Conservation (phyloP, 2,113 vertebrate genomes). For the Chiloscyllium plagiosum region DNA sequence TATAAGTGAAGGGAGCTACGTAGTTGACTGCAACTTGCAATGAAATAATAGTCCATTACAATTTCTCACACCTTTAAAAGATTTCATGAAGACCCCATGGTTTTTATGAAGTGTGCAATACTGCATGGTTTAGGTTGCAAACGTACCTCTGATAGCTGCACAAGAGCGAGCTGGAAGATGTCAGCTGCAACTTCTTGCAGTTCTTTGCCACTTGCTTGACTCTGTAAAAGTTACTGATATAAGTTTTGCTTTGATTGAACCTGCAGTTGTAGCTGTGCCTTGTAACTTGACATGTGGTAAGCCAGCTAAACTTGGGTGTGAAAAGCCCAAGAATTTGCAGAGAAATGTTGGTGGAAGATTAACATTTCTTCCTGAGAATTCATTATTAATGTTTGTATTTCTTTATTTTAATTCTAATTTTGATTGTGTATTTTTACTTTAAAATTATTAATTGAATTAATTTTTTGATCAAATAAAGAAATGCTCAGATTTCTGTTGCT, state of each 20-base stretch:
- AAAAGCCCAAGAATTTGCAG: not conserved
- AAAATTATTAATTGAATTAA: not conserved
- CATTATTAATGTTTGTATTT: not conserved
- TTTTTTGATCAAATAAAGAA: not conserved
- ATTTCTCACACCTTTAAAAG: not conserved
- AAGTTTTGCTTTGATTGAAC: not conserved
- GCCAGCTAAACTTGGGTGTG: not conserved
- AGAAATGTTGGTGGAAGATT: not conserved
- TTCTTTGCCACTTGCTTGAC: not conserved
- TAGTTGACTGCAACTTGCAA: not conserved
- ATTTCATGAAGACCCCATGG: not conserved
- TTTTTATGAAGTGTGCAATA: not conserved
- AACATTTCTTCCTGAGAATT: not conserved
- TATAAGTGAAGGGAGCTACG: not conserved
- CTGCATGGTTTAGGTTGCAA: not conserved
- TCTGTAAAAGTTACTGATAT: not conserved
- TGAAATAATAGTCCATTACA: not conserved
- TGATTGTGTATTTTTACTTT: not conserved
- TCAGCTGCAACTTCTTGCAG: not conserved
- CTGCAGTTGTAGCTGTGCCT: not conserved
- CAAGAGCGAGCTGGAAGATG: not conserved
- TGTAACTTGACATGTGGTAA: not conserved
- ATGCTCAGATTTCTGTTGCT: not conserved
- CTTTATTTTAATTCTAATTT: not conserved
- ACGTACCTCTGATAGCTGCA: not conserved